Evolutionary conservation across 2,888 invertebrate genomes (phyloP).

Genomic region (Beris morrisii): DNA sequence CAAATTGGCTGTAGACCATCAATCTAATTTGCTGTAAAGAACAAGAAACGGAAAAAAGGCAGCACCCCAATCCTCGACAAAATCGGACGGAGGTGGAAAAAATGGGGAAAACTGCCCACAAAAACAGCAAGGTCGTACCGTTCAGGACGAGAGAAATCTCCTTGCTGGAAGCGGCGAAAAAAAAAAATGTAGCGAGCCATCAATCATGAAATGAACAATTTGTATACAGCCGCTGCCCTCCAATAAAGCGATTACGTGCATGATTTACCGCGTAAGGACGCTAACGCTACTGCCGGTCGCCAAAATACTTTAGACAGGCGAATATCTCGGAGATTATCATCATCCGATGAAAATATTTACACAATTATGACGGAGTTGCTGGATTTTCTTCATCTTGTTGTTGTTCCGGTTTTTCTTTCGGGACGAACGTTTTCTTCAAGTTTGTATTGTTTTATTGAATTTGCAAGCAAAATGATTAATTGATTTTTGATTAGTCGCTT

Average conservation of each 20-base stretch:
- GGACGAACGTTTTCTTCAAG: background rate
- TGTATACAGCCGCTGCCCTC: slow-evolving; percentile 28
- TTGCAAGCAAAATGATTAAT: slow-evolving; percentile 28
- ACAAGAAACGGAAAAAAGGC: slow-evolving; percentile 7
- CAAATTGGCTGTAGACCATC: slow-evolving; percentile 28
- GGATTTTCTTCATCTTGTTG: background rate
- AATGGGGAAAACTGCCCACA: slow-evolving; percentile 13
- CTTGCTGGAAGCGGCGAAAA: slow-evolving; percentile 13
- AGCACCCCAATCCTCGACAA: slow-evolving; percentile 4
- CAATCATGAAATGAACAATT: slow-evolving; percentile 32
- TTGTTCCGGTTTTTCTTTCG: no score
- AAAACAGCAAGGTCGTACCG: slow-evolving; percentile 5
- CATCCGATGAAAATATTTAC: slow-evolving; percentile 28
- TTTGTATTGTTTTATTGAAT: slow-evolving; percentile 30
- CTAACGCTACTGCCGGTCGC: slow-evolving; percentile 9
- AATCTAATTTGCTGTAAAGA: slow-evolving; percentile 26
- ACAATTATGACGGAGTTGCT: slow-evolving; percentile 24
- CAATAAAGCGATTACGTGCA: slow-evolving; percentile 33
- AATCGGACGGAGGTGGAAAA: background rate
- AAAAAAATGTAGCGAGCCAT: slow-evolving; percentile 8
- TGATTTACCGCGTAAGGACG: slow-evolving; percentile 28
- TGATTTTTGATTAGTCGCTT: slow-evolving; percentile 27
- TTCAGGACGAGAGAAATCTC: background rate
- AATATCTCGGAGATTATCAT: slow-evolving; percentile 20
- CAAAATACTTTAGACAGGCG: slow-evolving; percentile 3